phyloP scores from a whole-genome alignment of 2,797 vertebrate species.

The Uromys caudimaculatus region DNA sequence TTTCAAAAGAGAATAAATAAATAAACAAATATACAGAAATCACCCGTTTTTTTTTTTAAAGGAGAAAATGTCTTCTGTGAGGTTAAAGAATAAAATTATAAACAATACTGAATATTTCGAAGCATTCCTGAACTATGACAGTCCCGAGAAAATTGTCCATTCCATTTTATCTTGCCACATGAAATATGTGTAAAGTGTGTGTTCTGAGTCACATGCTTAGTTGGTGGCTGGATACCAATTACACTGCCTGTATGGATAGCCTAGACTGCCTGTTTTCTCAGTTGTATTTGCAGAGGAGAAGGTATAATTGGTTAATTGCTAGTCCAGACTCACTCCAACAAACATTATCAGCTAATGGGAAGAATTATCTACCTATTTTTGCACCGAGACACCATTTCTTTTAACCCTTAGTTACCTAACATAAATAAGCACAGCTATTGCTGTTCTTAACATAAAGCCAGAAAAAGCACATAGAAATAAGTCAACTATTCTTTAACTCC shows the following conservation, averaged over 20 bases:
- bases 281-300: background rate
- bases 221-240: background rate
- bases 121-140: background rate
- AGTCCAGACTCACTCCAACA: background rate
- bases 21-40: background rate
- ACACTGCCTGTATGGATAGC: too few relatives aligned
- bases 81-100: background rate
- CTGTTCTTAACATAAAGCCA: background rate
- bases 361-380: background rate
- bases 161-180: background rate
- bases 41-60: background rate
- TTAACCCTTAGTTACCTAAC: background rate
- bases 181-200: background rate
- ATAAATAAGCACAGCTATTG: background rate
- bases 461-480: background rate
- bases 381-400: background rate
- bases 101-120: background rate
- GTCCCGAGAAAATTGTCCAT: background rate
- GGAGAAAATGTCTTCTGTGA: background rate
- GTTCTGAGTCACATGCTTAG: background rate
- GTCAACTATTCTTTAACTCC: background rate
- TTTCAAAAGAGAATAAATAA: background rate
- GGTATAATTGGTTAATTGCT: background rate
- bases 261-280: background rate
- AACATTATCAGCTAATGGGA: background rate